Base-by-base conservation (phyloP, 2,113 vertebrate genomes). In the Elgaria multicarinata region DNA sequence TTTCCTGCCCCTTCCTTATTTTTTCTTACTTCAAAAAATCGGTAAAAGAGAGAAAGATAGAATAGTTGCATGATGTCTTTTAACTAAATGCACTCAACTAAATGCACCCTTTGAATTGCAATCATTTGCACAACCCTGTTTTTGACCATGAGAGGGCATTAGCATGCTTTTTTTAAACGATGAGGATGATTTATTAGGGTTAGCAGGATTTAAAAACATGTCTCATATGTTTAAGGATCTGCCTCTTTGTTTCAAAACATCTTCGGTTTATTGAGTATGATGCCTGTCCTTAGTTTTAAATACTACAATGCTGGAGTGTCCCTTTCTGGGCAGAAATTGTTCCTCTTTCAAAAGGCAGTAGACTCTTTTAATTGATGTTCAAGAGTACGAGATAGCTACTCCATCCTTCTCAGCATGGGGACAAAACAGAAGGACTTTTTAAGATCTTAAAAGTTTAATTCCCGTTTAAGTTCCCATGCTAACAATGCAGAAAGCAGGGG, bases 81-180 rank as follows among this genome's bases (percentile, higher is more conserved):
- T 14, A 58, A 18, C 55, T 50, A 50, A 8, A 8, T 5, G 46
- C 46, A 3, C 46, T 50, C 46, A 50, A 5, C 46, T 50, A 50
- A 50, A 50, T 5, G 46, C 46, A 50, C 10, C n/a, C 39, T 20
- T 39, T 13, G 31, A 39, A 58, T 16, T 18, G 55, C n/a, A 86
- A 28, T 22, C 53, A 26, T 26, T 76, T 44, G n/a, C 24, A 39
- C 13, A 31, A 87, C 55, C 86, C 12, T 67, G 39, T 24, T 62
- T 87, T 44, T 9, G 31, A 6, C 87, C 87, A 82, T 46, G 50
- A 83, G 87, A 82, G 69, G 87, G 87, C 87, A 74, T 39, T 44
- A 74, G 50, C 50, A 58, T 31, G 74, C 28, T 16, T 33, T 31
- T 72, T 39, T 31, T 71, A 46, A 87, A 50, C n/a, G n/a, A 4